Base-by-base conservation (phyloP, 2,797 vertebrate species). In the Myotis planiceps region DNA sequence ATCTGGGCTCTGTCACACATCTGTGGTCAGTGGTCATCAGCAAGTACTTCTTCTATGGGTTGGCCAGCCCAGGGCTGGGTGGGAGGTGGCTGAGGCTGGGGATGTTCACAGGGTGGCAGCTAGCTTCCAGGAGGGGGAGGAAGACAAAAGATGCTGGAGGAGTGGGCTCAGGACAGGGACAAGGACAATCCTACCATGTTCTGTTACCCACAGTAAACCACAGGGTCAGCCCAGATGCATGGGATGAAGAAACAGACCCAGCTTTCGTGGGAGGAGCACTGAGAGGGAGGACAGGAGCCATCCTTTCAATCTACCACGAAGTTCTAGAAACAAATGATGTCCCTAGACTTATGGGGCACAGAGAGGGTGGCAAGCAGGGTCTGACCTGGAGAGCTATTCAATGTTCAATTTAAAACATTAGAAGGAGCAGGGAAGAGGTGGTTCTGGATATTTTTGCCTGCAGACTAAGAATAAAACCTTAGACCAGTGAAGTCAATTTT, bases 21-120 rank as follows among this genome's bases (percentile, higher is more conserved):
- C 23, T 15, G 2, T 0, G 0, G 71, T 15, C 69, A 18, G 4
- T 1, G 1, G 8, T 9, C 66, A 29, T 7, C 45, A 3, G 58
- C 37, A 1, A 9, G 37, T 1, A 0, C 37, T 16, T 14, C 81
- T 53, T 16, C 86, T 60, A 63, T 16, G 9, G n/a, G 15, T 6
- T 2, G 47, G 16, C 39, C 10, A 32, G 5, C 47, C 60, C 25
- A 2, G 5, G 29, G 18, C 34, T 15, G 10, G 47, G 51, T 16
- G 9, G 19, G 32, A 32, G 23, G 2, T 14, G 29, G 15, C 49
- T 10, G 39, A 75, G 29, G 18, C 12, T 5, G 65, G 27, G 9
- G 2, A 0, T 32, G 42, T 32, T 71, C 55, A 27, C 1, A 12
- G 45, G 42, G 7, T 27, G 1, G 37, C 13, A 19, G 72, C n/a